Percentiles rank a stretch among this genome's conserved stretches.
Evolutionary conservation across 2,113 vertebrate species (phyloP).

Genomic region (Merops nubicus): DNA sequence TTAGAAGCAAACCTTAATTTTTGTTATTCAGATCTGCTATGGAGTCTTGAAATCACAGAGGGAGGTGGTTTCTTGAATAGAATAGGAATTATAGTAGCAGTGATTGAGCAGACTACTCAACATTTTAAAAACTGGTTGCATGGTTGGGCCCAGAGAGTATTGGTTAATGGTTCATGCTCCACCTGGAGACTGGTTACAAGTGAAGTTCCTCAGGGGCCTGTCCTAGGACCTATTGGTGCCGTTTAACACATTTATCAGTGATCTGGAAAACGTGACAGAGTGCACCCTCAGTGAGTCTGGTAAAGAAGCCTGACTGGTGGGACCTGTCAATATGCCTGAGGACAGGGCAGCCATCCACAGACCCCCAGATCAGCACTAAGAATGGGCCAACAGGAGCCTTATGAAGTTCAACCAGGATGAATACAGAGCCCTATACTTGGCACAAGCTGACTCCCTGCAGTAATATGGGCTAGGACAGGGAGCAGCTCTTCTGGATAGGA

Average conservation of each 20-base stretch:
- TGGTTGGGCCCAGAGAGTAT: not conserved
- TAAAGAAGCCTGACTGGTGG: not conserved
- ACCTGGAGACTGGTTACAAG: not conserved
- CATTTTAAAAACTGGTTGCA: not conserved
- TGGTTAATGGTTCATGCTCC: not conserved
- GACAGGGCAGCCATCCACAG: not conserved
- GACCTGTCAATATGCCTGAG: not conserved
- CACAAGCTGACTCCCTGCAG: not conserved
- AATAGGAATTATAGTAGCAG: not conserved
- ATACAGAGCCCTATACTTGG: not conserved
- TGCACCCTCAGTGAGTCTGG: rapidly evolving
- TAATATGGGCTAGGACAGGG: not conserved
- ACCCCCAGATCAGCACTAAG: not conserved
- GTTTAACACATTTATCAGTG: not conserved
- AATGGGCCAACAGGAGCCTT: not conserved
- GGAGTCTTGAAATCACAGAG: not conserved
- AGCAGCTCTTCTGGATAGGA: not conserved
- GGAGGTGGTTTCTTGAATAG: not conserved
- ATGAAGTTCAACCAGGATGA: not conserved
- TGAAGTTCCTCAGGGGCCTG: not conserved
- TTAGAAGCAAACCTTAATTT: not conserved
- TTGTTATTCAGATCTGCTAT: not conserved
- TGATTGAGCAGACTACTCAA: not conserved
- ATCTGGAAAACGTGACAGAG: not conserved
- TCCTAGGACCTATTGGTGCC: not conserved